Base-by-base conservation (phyloP, 2,797 vertebrate species). In the Hephaestus fuliginosus region DNA sequence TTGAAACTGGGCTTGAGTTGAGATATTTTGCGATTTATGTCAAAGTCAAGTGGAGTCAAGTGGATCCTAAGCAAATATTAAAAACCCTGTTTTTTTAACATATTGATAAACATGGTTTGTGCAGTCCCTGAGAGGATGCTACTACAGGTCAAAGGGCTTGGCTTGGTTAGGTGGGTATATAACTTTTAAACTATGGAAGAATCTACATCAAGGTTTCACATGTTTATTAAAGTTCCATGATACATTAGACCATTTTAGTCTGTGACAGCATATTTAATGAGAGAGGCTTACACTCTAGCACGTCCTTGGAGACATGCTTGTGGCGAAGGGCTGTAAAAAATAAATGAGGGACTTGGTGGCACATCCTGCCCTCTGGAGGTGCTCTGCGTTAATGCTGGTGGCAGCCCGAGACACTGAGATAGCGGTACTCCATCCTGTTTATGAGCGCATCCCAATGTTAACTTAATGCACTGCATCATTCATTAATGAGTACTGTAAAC, bases 391-490 rank as follows among this genome's bases (percentile, higher is more conserved):
- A 14, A 55, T 30, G 70, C 52, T 43, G 5, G 28, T 53, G 17
- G 49, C 30, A 57, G 70, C 36, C 20, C 44, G 25, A 28, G 25
- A 62, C 62, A 41, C 41, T 33, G 48, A 53, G 25, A 61, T 14
- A 61, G 13, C 1, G 11, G 15, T 15, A 15, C 44, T 80, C 36
- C 15, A 70, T 76, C 28, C 56, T 65, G 10, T 72, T 68, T 60
- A 68, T 68, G 30, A 51, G 74, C 69, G 67, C 53, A 33, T 18
- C 36, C 58, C n/a, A 11, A 9, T 75, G 76, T 58, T 63, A 48
- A 56, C 22, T n/a, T 18, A 25, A 65, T 25, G n/a, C 5, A 6
- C 25, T 8, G 33, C 22, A 25, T 2, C n/a, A 49, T 68, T 66
- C 70, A 52, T 70, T 78, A 46, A 53, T 28, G 71, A 33, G 65